Percentiles rank a stretch among this genome's conserved stretches.
phyloP scores from a whole-genome alignment of 2,888 invertebrate species.

The Pseudococcus longispinus region DNA sequence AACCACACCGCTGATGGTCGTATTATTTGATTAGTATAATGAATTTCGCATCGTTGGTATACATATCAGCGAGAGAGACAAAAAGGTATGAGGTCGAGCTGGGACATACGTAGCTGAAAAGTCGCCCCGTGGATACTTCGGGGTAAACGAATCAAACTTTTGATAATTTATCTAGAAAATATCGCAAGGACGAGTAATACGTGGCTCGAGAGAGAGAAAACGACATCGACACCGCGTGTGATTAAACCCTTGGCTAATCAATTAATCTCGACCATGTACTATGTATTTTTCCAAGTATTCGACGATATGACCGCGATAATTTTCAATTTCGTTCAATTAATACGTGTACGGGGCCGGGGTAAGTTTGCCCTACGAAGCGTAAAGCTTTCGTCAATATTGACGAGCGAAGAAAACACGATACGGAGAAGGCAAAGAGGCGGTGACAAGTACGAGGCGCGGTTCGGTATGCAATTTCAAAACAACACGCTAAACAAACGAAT shows the following conservation, averaged over 20 bases:
- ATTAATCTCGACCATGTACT: background rate
- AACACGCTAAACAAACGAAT: constrained; percentile 11
- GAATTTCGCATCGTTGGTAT: background rate
- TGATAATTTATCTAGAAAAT: background rate
- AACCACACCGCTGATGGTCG: background rate
- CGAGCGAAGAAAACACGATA: background rate
- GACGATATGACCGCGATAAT: background rate
- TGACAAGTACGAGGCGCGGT: background rate
- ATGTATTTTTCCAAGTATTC: background rate
- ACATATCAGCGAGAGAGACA: background rate
- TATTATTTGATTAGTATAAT: constrained; percentile 28
- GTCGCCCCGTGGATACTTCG: background rate
- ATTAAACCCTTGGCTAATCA: background rate
- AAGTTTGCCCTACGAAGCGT: background rate
- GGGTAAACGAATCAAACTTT: background rate
- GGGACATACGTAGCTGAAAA: background rate
- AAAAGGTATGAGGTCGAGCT: too few relatives aligned
- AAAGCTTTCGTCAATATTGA: constrained; percentile 1
- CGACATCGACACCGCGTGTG: background rate
- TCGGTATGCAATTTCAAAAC: background rate
- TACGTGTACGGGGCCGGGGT: background rate
- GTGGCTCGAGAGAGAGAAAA: background rate
- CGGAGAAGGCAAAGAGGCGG: background rate
- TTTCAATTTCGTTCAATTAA: background rate
- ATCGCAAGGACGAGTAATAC: too few relatives aligned